Base-by-base conservation (phyloP, 92 coral and sea anemone species). In the Palythoa heliodiscus region DNA sequence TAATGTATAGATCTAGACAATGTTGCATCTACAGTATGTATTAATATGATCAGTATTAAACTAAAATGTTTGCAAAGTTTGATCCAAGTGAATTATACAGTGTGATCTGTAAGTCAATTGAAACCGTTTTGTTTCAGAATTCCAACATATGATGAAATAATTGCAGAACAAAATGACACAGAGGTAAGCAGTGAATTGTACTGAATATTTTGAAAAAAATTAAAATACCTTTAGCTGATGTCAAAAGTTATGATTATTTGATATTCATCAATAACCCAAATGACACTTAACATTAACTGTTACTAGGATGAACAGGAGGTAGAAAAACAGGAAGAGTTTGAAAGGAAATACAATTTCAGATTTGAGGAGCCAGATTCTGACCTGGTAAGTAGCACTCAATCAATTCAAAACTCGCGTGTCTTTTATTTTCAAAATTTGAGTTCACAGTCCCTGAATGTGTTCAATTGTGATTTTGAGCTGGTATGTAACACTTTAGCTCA, bases 271-370 rank as follows among this genome's bases (percentile, higher is more conserved):
- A 58, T 58, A 58, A 58, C 64, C 17, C 20, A 43, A 43, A 43
- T 43, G 4, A 5, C 9, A 43, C 64, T 58, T 12, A 15, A 57
- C 16, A 2, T 57, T 17, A 57, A 14, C 35, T 67, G 7, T 53
- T 29, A 24, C 8, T 14, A 96, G 98, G 98, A 96, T 86, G 96
- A 94, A 71, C 87, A 84, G 24, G 96, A 94, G 78, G 81, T 96
- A 4, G 98, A 96, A 61, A 87, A 94, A 77, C 96, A 96, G 76
- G 98, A 96, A 91, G 98, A 94, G 73, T 96, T 96, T 90, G 98
- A 96, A 40, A 87, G 98, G 40, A 94, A 92, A 76, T 94, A 40
- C 73, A 96, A 96, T 74, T 96, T 96, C 87, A 89, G 98, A 92
- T 96, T 69, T 86, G 98, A 96, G 73, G 98, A 96, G 70, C 98